phyloP scores from a whole-genome alignment of 2,113 vertebrate species.

The Genyomyrus donnyi region DNA sequence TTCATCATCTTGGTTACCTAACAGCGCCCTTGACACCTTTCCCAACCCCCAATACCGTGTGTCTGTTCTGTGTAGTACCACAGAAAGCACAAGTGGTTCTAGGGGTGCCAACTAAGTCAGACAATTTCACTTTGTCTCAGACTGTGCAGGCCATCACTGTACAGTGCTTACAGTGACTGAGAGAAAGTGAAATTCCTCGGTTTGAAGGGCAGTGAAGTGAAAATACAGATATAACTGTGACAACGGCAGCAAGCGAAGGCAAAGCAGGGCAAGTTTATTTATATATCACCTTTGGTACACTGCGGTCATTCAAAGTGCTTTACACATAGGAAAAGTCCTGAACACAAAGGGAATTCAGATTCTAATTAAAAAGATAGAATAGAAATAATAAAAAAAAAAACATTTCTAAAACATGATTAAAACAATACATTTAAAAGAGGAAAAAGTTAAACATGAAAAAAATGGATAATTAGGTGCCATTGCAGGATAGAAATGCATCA shows the following conservation, averaged over 20 bases:
- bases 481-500: too few species aligned
- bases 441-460: too few species aligned
- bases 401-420: background rate
- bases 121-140: too few species aligned
- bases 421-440: background rate
- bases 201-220: background rate
- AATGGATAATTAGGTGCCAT: too few species aligned
- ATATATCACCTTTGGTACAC: background rate
- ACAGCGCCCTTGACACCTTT: too few species aligned
- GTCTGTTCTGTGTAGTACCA: too few species aligned
- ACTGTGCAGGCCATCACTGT: too few species aligned
- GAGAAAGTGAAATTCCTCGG: background rate
- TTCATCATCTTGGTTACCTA: too few species aligned
- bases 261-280: background rate
- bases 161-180: too few species aligned
- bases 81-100: too few species aligned
- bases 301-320: background rate
- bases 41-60: too few species aligned
- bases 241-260: background rate
- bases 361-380: background rate
- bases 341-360: background rate
- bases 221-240: background rate
- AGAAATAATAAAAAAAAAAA: background rate
- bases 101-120: too few species aligned
- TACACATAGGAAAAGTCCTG: background rate